These are phyloP conservation scores for Glomeris marginata DNA, from an alignment of 2,888 invertebrate genomes.

Conservation along the genomic window DNA sequence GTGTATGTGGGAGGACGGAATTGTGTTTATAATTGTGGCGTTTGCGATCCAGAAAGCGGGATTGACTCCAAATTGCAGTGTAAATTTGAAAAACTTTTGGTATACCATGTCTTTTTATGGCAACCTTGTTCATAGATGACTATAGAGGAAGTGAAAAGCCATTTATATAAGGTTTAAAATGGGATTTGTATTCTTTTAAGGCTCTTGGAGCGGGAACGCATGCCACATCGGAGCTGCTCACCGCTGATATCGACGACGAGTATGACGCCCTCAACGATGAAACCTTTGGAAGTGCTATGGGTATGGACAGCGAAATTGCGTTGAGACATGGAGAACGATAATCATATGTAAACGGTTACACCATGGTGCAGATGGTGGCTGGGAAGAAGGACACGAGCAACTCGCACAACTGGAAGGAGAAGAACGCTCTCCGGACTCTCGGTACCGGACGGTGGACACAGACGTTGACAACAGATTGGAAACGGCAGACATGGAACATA, in stretches of 20 bases:
- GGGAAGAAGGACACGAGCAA: constrained; percentile 58
- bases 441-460: background rate
- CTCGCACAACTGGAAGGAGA: constrained; percentile 43
- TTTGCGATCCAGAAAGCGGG: no score
- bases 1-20: no score
- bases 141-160: no score
- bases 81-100: no score
- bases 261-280: constrained; percentile 86
- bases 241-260: constrained; percentile 45
- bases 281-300: constrained; percentile 66
- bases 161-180: no score
- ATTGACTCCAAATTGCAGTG: no score
- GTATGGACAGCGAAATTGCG: constrained; percentile 18
- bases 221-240: no score
- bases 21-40: no score
- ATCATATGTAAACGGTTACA: background rate
- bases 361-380: constrained; percentile 33
- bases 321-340: background rate
- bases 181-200: no score
- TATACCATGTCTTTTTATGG: no score
- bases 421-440: background rate
- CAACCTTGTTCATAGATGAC: no score
- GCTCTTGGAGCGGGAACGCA: no score
- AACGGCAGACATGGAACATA: constrained; percentile 22
- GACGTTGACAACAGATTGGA: constrained; percentile 15